Evolutionary conservation across 64 coral and sea anemone species (phyloP).

Genomic region (Trachythela sp.): DNA sequence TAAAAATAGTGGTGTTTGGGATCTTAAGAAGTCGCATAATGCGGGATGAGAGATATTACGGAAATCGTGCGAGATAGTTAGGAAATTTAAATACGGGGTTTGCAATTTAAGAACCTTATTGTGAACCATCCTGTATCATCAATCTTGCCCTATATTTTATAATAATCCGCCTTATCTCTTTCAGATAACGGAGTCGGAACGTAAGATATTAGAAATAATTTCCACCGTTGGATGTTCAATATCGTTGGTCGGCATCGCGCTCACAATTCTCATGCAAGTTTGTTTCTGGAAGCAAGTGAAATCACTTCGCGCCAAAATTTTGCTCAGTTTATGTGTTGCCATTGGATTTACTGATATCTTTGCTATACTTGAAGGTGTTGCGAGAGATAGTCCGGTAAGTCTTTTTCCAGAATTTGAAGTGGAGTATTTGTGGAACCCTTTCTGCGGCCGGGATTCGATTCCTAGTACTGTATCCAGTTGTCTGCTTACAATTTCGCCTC

Average conservation of each 20-base stretch:
- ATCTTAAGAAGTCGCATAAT: too few relatives aligned
- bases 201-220: not conserved
- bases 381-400: not conserved
- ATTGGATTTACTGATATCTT: conserved; percentile 21
- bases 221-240: not conserved
- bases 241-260: not conserved
- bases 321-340: not conserved
- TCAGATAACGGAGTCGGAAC: not conserved
- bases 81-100: too few relatives aligned
- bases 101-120: too few relatives aligned
- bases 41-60: too few relatives aligned
- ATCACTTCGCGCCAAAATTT: not conserved
- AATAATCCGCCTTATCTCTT: not conserved
- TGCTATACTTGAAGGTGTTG: conserved; percentile 5
- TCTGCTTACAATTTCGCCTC: too few relatives aligned
- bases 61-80: too few relatives aligned
- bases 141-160: not conserved
- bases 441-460: too few relatives aligned
- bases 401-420: not conserved
- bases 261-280: conserved; percentile 15
- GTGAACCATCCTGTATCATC: not conserved
- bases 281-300: conserved; percentile 17
- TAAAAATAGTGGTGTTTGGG: too few relatives aligned
- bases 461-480: not conserved
- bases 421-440: too few relatives aligned